Conservation (phyloP, 2,113 vertebrate genomes). For the Takifugu bimaculatus region DNA sequence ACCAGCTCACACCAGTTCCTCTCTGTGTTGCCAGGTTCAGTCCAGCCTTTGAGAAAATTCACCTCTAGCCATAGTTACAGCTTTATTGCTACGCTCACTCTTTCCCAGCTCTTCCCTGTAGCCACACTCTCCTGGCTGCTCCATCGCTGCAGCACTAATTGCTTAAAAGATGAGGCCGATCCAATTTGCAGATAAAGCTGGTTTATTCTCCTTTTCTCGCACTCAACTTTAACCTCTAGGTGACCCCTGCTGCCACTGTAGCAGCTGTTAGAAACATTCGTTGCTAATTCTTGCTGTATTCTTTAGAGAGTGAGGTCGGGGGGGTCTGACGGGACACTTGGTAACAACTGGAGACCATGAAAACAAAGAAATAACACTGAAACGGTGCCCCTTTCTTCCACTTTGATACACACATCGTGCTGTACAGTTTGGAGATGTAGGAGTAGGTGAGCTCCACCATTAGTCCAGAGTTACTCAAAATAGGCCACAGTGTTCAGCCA, state of each 20-base stretch:
- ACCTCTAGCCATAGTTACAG: not conserved
- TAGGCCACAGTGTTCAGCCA: slow-evolving; percentile 3
- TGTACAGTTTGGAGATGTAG: not conserved
- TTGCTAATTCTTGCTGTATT: slow-evolving; percentile 10
- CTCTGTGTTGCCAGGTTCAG: too few species aligned
- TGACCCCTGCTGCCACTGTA: slow-evolving; percentile 22
- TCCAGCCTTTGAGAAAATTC: too few species aligned
- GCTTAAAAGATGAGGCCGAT: not conserved
- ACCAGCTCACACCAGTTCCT: too few species aligned
- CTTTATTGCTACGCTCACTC: not conserved
- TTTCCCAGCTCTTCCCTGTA: not conserved
- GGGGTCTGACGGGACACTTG: slow-evolving; percentile 28
- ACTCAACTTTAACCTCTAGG: slow-evolving; percentile 15
- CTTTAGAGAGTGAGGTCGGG: slow-evolving; percentile 10
- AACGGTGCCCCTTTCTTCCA: not conserved
- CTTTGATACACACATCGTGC: not conserved
- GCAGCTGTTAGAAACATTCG: slow-evolving; percentile 12
- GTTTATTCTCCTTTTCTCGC: slow-evolving; percentile 2
- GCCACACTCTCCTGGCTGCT: not conserved
- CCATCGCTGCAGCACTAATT: not conserved
- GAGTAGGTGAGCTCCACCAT: not conserved
- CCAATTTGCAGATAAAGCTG: not conserved
- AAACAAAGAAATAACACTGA: slow-evolving; percentile 17
- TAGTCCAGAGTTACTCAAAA: slow-evolving; percentile 4
- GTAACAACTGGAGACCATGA: slow-evolving; percentile 3